Evolutionary conservation across 2,888 invertebrate genomes (phyloP), one percentile per base, ranked within the genome.

Genomic region (Lepidonotus clava): DNA sequence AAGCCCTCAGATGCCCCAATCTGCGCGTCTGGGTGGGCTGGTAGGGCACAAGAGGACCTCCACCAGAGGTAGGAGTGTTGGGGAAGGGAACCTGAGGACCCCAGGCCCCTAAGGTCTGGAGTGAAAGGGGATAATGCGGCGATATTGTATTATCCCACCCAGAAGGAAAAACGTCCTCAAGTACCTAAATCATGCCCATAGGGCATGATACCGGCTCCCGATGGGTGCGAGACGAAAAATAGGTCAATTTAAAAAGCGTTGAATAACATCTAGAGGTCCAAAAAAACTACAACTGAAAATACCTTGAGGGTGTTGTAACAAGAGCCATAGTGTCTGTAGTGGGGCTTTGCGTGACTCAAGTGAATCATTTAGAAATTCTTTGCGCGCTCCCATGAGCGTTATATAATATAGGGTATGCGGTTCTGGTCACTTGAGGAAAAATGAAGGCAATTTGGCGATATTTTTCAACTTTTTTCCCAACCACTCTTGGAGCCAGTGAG

Each of bases 311-410:
- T 1, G 61, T 4, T 61, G 2, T 61, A 24, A 61, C 61, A 61
- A 61, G 24, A 61, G 61, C 28, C n/a, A 4, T 14, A 28, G 28
- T 61, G 46, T 46, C 5, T 61, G 61, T 61, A 32, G 28, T 28
- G 61, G 11, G 32, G 11, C 28, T 28, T 28, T 61, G 61, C 61
- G 28, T 61, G 18, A 6, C 61, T 32, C 24, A 61, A 32, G 61
- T 24, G 61, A 53, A 61, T 61, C 61, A 61, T 61, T 61, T n/a
- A 28, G 61, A 61, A 24, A 61, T 61, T 61, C 61, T 32, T 61
- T 5, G 24, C 11, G 61, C 14, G 24, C 11, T 18, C 61, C 2
- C 11, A n/a, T 61, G 28, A 11, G 61, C 28, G 32, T 61, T 61
- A 61, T 61, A 61, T 61, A n/a, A 61, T 61, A 61, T 28, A 61